These are phyloP conservation scores for Parauchenoglanis ngamensis DNA, from an alignment of 2,797 vertebrate genomes.

Conservation along the genomic window DNA sequence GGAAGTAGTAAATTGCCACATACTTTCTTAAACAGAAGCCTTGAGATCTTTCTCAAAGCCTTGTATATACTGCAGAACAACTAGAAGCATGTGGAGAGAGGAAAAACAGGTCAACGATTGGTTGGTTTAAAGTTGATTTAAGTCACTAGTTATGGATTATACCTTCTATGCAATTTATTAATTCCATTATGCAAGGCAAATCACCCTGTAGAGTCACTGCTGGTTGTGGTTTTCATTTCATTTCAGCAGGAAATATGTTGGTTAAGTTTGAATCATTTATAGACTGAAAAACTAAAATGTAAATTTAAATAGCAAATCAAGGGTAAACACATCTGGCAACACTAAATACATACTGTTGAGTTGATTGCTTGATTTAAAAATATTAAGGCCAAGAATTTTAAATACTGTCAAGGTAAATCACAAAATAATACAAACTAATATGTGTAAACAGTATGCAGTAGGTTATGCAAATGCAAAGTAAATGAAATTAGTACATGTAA, in stretches of 20 bases:
- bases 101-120: slow-evolving; percentile 27
- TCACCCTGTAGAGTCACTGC: neutral
- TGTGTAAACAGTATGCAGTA: neutral
- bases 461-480: neutral
- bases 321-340: neutral
- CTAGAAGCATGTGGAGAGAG: slow-evolving; percentile 61
- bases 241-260: neutral
- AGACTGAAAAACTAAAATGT: neutral
- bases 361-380: neutral
- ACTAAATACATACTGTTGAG: neutral
- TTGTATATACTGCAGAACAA: slow-evolving; percentile 72
- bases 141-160: neutral
- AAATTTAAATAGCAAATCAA: neutral
- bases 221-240: neutral
- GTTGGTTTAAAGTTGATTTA: neutral
- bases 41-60: slow-evolving; percentile 72
- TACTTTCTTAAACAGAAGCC: slow-evolving; percentile 74
- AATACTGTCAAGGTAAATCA: neutral
- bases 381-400: neutral
- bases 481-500: neutral
- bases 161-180: neutral
- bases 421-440: neutral
- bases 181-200: neutral
- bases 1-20: slow-evolving; percentile 59
- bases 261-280: neutral